Percentiles rank a stretch among this genome's conserved stretches.
Conservation (phyloP, 2,888 invertebrate genomes). For the Tanytarsus gracilentus region DNA sequence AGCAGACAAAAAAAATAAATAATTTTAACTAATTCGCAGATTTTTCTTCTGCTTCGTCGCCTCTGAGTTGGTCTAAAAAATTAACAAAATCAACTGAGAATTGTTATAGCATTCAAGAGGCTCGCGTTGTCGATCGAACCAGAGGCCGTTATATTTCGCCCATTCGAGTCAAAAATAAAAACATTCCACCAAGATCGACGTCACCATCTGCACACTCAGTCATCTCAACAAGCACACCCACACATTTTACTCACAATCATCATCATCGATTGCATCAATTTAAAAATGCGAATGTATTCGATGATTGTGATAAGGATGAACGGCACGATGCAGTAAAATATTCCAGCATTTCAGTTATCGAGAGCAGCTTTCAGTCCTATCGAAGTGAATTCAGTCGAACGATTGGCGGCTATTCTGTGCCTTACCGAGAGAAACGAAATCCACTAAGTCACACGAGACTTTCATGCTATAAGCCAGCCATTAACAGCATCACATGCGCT, state of each 20-base stretch:
- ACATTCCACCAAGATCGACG: slow-evolving; percentile 7
- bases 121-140: slow-evolving; percentile 20
- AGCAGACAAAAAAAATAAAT: not conserved
- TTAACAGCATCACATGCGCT: not conserved
- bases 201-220: slow-evolving; percentile 11
- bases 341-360: not conserved
- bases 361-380: too few species aligned
- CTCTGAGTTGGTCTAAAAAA: slow-evolving; percentile 23
- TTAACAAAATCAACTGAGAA: slow-evolving; percentile 25
- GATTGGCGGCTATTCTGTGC: not conserved
- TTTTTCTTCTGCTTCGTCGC: not conserved
- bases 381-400: not conserved
- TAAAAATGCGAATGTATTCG: not conserved
- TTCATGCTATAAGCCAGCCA: slow-evolving; percentile 29
- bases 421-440: slow-evolving; percentile 28
- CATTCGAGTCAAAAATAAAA: slow-evolving; percentile 29
- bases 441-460: slow-evolving; percentile 29
- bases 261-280: not conserved
- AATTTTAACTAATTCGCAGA: slow-evolving; percentile 8
- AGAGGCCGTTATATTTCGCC: slow-evolving; percentile 24
- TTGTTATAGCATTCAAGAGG: slow-evolving; percentile 30
- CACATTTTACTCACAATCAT: not conserved
- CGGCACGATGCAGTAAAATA: not conserved
- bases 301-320: not conserved
- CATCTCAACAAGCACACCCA: slow-evolving; percentile 15